A percentile compares a stretch with the other conserved stretches of the same genome.
phyloP scores from a whole-genome alignment of 2,888 invertebrate genomes.

The Scelioninae gen. 2 region DNA sequence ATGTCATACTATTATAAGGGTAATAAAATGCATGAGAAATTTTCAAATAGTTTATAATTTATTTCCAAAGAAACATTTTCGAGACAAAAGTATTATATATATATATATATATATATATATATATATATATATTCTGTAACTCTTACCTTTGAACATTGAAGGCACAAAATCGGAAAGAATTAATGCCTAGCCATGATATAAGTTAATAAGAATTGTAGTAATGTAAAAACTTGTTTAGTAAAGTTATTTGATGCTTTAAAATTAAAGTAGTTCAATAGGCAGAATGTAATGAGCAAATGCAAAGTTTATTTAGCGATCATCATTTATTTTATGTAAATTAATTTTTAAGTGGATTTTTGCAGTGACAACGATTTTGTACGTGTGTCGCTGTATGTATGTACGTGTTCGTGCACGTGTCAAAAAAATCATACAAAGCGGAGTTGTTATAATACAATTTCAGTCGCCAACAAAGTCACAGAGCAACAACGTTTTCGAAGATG shows the following conservation, averaged over 20 bases:
- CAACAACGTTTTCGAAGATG: conserved; percentile 7
- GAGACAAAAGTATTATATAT: no score
- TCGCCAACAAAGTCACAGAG: conserved; percentile 14
- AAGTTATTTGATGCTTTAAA: no score
- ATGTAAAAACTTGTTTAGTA: neutral
- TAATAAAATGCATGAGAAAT: conserved; percentile 14
- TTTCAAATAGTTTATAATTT: no score
- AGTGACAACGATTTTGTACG: conserved; percentile 12
- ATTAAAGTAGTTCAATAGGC: no score
- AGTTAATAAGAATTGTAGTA: no score
- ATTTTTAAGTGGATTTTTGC: conserved; percentile 21
- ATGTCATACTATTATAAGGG: conserved; percentile 7
- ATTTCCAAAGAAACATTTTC: no score
- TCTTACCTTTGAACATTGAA: no score
- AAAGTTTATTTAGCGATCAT: conserved; percentile 25
- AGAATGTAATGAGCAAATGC: conserved; percentile 1
- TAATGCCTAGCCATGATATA: no score
- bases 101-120: no score
- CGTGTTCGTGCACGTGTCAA: conserved; percentile 9
- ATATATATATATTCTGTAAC: no score
- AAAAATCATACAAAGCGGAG: conserved; percentile 6
- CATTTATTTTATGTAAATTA: conserved; percentile 39
- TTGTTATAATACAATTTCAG: conserved; percentile 1
- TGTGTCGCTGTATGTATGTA: conserved; percentile 12
- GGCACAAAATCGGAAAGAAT: no score